Conservation (phyloP, 2,888 invertebrate genomes). For the Endotricha flammealis region DNA sequence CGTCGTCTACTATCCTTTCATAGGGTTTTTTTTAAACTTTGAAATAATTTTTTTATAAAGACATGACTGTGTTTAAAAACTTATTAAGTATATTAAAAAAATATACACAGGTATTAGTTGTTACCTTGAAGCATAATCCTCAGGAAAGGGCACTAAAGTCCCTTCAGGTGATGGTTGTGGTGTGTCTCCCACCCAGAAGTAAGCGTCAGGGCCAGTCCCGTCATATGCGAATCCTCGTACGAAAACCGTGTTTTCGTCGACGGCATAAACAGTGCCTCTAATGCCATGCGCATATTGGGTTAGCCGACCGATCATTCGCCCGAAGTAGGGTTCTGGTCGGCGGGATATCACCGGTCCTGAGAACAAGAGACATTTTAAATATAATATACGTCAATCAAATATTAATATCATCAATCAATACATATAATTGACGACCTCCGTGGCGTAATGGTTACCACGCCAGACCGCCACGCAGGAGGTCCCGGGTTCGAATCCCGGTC, state of each 20-base stretch:
- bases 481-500: too few relatives aligned
- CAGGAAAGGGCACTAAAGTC: slow-evolving; percentile 90
- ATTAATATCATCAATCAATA: too few relatives aligned
- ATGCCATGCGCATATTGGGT: slow-evolving; percentile 88
- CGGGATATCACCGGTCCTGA: slow-evolving; percentile 39
- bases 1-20: too few relatives aligned
- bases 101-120: too few relatives aligned
- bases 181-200: slow-evolving; percentile 93
- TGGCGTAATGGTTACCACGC: too few relatives aligned
- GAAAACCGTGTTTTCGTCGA: slow-evolving; percentile 92
- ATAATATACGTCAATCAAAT: neutral
- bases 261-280: slow-evolving; percentile 89
- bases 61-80: too few relatives aligned
- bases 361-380: slow-evolving; percentile 12
- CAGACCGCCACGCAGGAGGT: too few relatives aligned
- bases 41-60: too few relatives aligned
- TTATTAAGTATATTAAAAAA: too few relatives aligned
- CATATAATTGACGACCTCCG: too few relatives aligned
- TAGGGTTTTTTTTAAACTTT: too few relatives aligned
- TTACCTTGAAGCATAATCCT: slow-evolving; percentile 88
- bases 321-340: slow-evolving; percentile 83
- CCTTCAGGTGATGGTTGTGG: slow-evolving; percentile 89
- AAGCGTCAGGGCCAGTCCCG: slow-evolving; percentile 91
- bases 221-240: slow-evolving; percentile 92
- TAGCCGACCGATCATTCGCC: slow-evolving; percentile 85